phyloP scores from a whole-genome alignment of 2,797 vertebrate species.

The Cryptoblepharus egeriae region DNA sequence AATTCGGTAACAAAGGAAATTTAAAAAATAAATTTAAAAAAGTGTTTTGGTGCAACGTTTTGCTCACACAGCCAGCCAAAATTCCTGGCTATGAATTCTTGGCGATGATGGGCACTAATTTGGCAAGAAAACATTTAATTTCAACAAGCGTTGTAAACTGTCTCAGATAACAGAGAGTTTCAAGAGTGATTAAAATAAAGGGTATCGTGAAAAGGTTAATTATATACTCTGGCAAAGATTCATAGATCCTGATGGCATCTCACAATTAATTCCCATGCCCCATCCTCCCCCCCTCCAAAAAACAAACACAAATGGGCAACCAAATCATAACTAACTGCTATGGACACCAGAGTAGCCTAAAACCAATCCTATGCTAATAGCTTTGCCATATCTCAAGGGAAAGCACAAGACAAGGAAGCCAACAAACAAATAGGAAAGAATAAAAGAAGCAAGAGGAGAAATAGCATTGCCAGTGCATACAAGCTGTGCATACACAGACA shows the following conservation, averaged over 20 bases:
- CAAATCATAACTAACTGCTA: too few species aligned
- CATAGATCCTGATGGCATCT: neutral
- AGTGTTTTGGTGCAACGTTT: neutral
- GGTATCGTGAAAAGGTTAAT: neutral
- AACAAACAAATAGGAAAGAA: too few species aligned
- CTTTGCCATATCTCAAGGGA: too few species aligned
- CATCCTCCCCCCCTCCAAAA: too few species aligned
- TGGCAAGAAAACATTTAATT: neutral
- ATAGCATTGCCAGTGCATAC: too few species aligned
- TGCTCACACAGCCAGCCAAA: neutral
- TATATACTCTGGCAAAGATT: neutral
- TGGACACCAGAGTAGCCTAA: too few species aligned
- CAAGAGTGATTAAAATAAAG: neutral
- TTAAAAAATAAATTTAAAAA: too few species aligned
- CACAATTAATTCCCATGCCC: neutral
- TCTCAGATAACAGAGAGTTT: slow-evolving; percentile 7
- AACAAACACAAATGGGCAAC: neutral
- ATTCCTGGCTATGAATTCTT: neutral
- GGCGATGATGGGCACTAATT: neutral
- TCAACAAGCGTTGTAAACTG: slow-evolving; percentile 7
- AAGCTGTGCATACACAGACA: too few species aligned
- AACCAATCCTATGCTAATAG: too few species aligned
- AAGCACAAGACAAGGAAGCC: too few species aligned
- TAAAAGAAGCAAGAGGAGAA: too few species aligned
- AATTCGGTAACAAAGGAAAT: too few species aligned